A percentile compares a stretch with the other conserved stretches of the same genome.
These are phyloP conservation scores for Zaprionus nigranus DNA, from an alignment of 1,140 invertebrate genomes.

Conservation along the genomic window DNA sequence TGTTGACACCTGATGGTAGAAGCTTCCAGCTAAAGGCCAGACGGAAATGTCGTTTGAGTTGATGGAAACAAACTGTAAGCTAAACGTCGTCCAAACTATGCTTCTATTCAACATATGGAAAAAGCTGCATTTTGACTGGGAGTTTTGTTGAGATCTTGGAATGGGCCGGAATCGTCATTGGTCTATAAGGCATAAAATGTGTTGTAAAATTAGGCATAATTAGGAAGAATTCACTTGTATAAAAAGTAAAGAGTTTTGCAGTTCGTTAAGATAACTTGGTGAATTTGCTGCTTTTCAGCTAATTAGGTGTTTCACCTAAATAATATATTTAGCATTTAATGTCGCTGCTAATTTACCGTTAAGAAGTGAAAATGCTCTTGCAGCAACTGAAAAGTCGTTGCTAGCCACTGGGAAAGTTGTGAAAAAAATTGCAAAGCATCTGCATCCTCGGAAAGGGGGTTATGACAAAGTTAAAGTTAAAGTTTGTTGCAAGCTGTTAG, in stretches of 20 bases:
- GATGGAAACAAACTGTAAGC: too few species aligned
- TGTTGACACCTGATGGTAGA: not conserved
- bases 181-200: not conserved
- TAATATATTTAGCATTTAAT: not conserved
- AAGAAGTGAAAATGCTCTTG: slow-evolving; percentile 27
- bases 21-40: too few species aligned
- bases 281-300: not conserved
- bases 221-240: not conserved
- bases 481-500: slow-evolving; percentile 66
- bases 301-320: not conserved
- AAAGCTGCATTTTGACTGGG: too few species aligned
- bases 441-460: slow-evolving; percentile 47
- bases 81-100: too few species aligned
- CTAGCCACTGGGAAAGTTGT: not conserved
- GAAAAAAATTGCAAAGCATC: slow-evolving; percentile 42
- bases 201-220: not conserved
- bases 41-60: too few species aligned
- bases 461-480: slow-evolving; percentile 74
- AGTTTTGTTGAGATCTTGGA: too few species aligned
- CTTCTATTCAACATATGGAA: too few species aligned
- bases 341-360: slow-evolving; percentile 68
- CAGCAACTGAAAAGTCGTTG: slow-evolving; percentile 3
- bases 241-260: not conserved
- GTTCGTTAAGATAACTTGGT: not conserved
- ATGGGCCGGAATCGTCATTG: too few species aligned